Evolutionary conservation across 2,113 vertebrate genomes (phyloP).

Genomic region (Passerina amoena): DNA sequence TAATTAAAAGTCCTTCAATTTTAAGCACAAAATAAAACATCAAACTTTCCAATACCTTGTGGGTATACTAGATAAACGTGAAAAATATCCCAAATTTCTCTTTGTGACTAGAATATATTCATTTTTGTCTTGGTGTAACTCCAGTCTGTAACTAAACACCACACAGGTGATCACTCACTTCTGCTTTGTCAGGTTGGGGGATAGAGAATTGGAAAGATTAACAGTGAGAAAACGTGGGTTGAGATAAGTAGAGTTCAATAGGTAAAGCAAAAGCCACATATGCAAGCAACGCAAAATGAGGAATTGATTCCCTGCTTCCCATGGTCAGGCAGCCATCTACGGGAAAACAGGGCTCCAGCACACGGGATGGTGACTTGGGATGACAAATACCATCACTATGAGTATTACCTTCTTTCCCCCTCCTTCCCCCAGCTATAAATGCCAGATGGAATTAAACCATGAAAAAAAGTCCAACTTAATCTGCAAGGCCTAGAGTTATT

Average conservation of each 20-base stretch:
- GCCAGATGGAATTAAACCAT: neutral
- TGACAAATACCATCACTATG: neutral
- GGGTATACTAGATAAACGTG: neutral
- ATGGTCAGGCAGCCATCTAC: neutral
- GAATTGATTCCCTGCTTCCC: neutral
- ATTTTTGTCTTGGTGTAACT: neutral
- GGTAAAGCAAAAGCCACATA: neutral
- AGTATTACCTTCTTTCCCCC: neutral
- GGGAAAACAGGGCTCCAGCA: neutral
- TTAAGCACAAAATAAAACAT: neutral
- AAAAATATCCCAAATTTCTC: neutral
- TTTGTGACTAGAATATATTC: neutral
- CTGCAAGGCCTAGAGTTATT: neutral
- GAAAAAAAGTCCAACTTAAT: neutral
- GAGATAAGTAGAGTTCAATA: neutral
- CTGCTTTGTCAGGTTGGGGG: neutral
- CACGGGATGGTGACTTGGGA: accelerated
- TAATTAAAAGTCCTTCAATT: neutral
- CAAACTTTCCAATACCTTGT: neutral
- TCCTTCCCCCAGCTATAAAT: neutral
- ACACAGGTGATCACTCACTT: neutral
- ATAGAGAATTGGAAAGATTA: neutral
- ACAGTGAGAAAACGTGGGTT: neutral
- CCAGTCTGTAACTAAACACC: neutral
- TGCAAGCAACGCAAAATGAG: neutral